These are phyloP conservation scores for Turritopsis dohrnii DNA, from an alignment of 30 jellyfish, hydroid and myxozoan species.

Conservation along the genomic window DNA sequence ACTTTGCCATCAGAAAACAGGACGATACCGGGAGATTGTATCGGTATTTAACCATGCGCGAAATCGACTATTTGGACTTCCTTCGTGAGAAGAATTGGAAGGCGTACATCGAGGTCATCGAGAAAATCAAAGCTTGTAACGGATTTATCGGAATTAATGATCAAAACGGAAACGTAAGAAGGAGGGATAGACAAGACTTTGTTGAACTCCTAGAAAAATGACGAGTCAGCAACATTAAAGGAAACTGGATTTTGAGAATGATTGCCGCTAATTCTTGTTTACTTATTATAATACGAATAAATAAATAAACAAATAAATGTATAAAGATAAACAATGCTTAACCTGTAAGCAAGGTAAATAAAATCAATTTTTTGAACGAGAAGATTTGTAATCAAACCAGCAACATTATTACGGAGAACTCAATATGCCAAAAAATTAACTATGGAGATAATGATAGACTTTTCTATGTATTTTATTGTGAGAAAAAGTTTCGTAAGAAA, in stretches of 20 bases:
- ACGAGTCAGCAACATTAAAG: neutral
- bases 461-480: too few species aligned
- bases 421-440: too few species aligned
- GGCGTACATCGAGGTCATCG: neutral
- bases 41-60: conserved; percentile 14
- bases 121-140: neutral
- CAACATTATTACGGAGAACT: too few species aligned
- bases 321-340: too few species aligned
- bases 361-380: too few species aligned
- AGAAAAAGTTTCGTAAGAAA: too few species aligned
- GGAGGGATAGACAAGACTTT: neutral
- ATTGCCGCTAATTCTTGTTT: too few species aligned
- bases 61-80: conserved; percentile 18
- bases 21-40: neutral
- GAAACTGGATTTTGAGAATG: neutral
- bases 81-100: conserved; percentile 2
- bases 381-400: too few species aligned
- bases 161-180: neutral
- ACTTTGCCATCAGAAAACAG: neutral
- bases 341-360: too few species aligned
- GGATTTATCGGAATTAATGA: neutral
- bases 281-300: too few species aligned
- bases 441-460: too few species aligned
- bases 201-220: neutral
- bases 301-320: too few species aligned